Evolutionary conservation across 2,797 vertebrate genomes (phyloP).

Genomic region (Aratinga solstitialis): DNA sequence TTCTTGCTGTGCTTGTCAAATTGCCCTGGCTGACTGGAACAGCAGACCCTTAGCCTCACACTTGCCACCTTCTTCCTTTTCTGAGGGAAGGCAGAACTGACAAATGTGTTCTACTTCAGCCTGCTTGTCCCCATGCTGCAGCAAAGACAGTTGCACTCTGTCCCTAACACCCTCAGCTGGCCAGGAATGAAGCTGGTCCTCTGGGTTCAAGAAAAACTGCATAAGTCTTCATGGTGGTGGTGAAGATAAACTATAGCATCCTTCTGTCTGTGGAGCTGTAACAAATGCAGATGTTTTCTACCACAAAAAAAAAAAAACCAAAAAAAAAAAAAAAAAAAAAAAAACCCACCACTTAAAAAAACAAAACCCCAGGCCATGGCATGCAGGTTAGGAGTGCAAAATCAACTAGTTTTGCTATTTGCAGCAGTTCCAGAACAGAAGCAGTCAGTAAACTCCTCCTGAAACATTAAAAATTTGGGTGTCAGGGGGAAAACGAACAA

Average conservation of each 20-base stretch:
- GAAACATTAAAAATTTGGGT: background rate
- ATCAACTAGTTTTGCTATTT: background rate
- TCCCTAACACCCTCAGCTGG: background rate
- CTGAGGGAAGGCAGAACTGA: background rate
- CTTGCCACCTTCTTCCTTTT: background rate
- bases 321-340: background rate
- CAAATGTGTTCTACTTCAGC: background rate
- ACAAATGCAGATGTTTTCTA: background rate
- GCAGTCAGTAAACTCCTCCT: background rate
- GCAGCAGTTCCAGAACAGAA: background rate
- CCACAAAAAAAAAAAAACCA: background rate
- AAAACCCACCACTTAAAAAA: too few relatives aligned
- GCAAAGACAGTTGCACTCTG: background rate
- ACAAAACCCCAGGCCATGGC: background rate
- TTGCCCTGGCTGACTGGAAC: background rate
- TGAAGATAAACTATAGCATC: background rate
- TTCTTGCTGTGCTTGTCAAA: background rate
- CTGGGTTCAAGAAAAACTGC: background rate
- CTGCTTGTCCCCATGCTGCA: background rate
- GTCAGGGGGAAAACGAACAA: background rate
- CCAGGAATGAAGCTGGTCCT: background rate
- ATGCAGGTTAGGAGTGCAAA: background rate
- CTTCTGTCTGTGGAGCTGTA: background rate
- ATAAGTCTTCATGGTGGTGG: background rate
- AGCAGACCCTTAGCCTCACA: background rate